Base-by-base conservation (phyloP, 2,888 invertebrate species). In the Empis livida region DNA sequence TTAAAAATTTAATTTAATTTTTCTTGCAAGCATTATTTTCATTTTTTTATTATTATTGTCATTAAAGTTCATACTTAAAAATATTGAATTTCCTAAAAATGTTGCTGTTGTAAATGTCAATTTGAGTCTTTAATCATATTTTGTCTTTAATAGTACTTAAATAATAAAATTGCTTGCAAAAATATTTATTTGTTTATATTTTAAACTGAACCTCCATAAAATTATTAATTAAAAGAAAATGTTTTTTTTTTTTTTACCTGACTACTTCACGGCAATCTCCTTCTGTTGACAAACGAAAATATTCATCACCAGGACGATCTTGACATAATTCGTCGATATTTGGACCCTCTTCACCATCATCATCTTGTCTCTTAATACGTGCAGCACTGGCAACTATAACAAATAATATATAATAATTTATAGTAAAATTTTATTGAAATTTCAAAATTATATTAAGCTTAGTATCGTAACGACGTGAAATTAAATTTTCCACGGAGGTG, bases 231-330 rank as follows among this genome's bases (percentile, higher is more conserved):
- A 20, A 20, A 20, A 5, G n/a, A n/a, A n/a, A n/a, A n/a, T n/a
- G n/a, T 27, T 16, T 20, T 43, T 10, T 38, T 38, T 15, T 38
- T 17, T 49, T 68, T 75, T 76, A 91, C 87, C 92, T 89, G 63
- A 92, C 91, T 57, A 93, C 93, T 69, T 92, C 92, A 59, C 92
- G 80, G 71, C 93, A 93, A 71, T 93, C 92, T 53, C 84, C 83
- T 23, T 88, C 88, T 45, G 82, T 78, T 55, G 79, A 76, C 57
- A 91, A 74, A 55, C 93, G 80, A 77, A 93, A 93, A 73, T 91
- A 93, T 71, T 93, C 92, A 62, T 91, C 91, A 15, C 84, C 87
- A 5, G 91, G 88, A 58, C 92, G 78, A 61, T 87, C 85, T 55
- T 85, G 81, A 69, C 93, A 93, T 45, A 90, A 76, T 68, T 90